Base-by-base conservation (phyloP, 1,140 invertebrate species). In the Drosophila sturtevanti region DNA sequence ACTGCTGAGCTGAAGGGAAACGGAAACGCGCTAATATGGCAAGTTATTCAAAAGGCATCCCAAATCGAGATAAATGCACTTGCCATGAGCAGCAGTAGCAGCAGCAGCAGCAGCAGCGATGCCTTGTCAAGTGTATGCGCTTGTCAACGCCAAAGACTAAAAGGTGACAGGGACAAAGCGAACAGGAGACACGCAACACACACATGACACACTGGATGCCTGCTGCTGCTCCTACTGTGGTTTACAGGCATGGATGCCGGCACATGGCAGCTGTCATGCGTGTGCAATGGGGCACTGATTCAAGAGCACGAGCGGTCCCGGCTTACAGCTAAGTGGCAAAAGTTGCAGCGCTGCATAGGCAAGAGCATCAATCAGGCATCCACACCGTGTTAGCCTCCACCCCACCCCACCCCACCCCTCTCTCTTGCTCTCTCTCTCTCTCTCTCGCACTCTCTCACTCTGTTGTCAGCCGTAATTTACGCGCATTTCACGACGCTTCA, bases 1-100 rank as follows among this genome's bases (percentile, higher is more conserved):
- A 63, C 69, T 61, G 69, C 58, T 60, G 59, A 76, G 72, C 72
- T 67, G 35, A 73, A 73, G 71, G 81, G 59, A 77, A 68, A 82
- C 73, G 81, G 62, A 81, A 77, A 63, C 79, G 59, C 63, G 69
- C 79, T 89, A 84, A 89, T 89, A 84, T 89, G 77, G 68, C 84
- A 89, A 89, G 84, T 89, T 89, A 89, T 89, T 89, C 84, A 89
- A 89, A 89, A 89, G 79, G 84, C 79, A 89, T 79, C 79, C 72
- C 64, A 63, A 58, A 66, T 78, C 51, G 76, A 82, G 79, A 87
- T 89, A 87, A 89, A 87, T 87, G 84, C 84, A 87, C 76, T 89
- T 64, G 66, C 68, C 63, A 41, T 31, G 22, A 22, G 69, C 37
- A 35, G 18, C 14, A 31, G 27, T 6, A 31, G 27, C 2, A 31